Conservation (phyloP, 2,113 vertebrate genomes). For the Tamias sibiricus region DNA sequence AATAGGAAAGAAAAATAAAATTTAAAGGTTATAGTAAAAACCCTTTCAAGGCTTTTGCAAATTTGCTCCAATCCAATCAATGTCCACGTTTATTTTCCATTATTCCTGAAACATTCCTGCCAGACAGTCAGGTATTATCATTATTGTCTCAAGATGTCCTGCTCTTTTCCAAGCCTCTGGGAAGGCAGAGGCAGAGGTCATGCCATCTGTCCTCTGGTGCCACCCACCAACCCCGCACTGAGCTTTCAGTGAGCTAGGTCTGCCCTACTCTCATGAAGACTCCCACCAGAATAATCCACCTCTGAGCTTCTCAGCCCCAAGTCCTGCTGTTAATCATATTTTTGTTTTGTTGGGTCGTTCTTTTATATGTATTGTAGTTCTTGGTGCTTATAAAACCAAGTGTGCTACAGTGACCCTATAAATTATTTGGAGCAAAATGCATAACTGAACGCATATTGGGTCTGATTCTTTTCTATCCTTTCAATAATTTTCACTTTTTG, state of each 20-base stretch:
- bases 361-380: not conserved
- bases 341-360: not conserved
- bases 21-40: not conserved
- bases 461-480: not conserved
- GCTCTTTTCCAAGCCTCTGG: not conserved
- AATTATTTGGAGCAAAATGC: not conserved
- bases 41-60: not conserved
- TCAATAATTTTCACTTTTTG: slow-evolving; percentile 30
- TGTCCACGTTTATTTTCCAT: not conserved
- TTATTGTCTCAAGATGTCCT: not conserved
- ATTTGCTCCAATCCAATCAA: not conserved
- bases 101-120: not conserved
- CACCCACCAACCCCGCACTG: too few relatives aligned
- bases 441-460: not conserved
- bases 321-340: not conserved
- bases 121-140: not conserved
- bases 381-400: not conserved
- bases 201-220: not conserved
- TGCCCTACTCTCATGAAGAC: not conserved
- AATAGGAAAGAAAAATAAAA: not conserved
- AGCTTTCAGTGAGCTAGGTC: not conserved
- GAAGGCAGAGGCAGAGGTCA: not conserved
- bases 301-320: not conserved
- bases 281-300: not conserved
- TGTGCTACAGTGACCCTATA: not conserved